Evolutionary conservation across 2,888 invertebrate species (phyloP), one percentile per base, ranked within the genome.

Genomic region (Thereva nobilitata): DNA sequence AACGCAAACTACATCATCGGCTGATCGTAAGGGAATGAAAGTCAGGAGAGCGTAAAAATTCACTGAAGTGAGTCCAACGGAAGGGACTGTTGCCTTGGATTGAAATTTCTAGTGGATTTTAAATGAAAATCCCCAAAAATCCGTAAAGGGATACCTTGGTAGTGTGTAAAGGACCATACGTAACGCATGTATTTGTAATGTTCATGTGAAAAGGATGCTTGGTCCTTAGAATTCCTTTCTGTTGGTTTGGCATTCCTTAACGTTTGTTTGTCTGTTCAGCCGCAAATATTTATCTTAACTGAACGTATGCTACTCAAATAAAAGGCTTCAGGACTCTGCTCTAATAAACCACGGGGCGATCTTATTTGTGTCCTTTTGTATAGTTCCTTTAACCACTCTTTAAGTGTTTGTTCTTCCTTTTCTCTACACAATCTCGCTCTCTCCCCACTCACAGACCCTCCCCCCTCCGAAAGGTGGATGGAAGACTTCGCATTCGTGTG

Each of bases 371-470:
- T 65, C 55, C 55, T 55, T 56, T 55, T 65, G 54, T 64, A 65
- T 49, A 23, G 23, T 67, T 70, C 69, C 68, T 67, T 71, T 72
- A 71, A 71, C 71, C 72, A 72, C 71, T 69, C 71, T 72, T 70
- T 71, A 72, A 72, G 71, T 72, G 72, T 72, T 72, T 72, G 72
- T 71, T 72, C 69, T 72, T 71, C 71, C 70, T 69, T 57, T 71
- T 71, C 70, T 70, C 67, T 67, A 69, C 66, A 70, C 67, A 69
- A 67, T 67, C 53, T 2, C n/a, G 1, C n/a, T 44, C 44, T 44
- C 9, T 2, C 9, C 9, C 9, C 9, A 44, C 2, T n/a, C 44
- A n/a, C n/a, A n/a, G 44, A 44, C 44, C 9, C 44, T 44, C 9
- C 9, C 9, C 44, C 9, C 9, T 2, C 44, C 9, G n/a, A 44